Evolutionary conservation across 2,113 vertebrate genomes (phyloP).

Genomic region (Equus quagga): DNA sequence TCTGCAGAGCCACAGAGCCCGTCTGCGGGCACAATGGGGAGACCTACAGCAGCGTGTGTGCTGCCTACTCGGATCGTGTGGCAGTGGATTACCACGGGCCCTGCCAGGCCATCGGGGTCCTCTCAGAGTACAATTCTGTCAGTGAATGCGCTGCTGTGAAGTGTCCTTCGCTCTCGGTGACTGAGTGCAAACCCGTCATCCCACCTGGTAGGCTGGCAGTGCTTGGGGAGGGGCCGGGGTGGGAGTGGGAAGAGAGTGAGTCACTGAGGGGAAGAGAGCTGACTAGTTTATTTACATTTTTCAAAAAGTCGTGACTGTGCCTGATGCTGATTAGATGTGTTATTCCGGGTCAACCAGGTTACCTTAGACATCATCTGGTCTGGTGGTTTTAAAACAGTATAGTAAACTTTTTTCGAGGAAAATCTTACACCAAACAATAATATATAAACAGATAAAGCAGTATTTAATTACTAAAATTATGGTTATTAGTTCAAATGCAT

Average conservation of each 20-base stretch:
- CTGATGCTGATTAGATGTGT: background rate
- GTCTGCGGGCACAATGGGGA: constrained; percentile 96
- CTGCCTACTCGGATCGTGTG: constrained; percentile 94
- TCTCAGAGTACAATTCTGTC: constrained; percentile 87
- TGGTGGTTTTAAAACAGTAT: background rate
- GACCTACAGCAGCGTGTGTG: constrained; percentile 93
- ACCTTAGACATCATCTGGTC: background rate
- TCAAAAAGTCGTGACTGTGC: background rate
- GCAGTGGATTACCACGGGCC: constrained; percentile 92
- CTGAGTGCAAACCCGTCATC: constrained; percentile 91
- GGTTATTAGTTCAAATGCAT: constrained; percentile 17
- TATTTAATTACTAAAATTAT: constrained; percentile 44
- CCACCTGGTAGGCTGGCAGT: constrained; percentile 91
- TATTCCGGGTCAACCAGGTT: background rate
- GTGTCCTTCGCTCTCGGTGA: constrained; percentile 89
- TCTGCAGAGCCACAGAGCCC: constrained; percentile 88
- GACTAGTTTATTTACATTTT: background rate
- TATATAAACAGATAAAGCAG: background rate
- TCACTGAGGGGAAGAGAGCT: background rate
- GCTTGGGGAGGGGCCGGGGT: background rate
- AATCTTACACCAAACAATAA: background rate
- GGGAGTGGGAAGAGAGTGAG: background rate
- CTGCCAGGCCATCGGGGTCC: constrained; percentile 93
- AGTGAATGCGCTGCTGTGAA: constrained; percentile 91
- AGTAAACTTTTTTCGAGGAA: background rate